Conservation (phyloP, 2,797 vertebrate genomes). For the Astyanax mexicanus region DNA sequence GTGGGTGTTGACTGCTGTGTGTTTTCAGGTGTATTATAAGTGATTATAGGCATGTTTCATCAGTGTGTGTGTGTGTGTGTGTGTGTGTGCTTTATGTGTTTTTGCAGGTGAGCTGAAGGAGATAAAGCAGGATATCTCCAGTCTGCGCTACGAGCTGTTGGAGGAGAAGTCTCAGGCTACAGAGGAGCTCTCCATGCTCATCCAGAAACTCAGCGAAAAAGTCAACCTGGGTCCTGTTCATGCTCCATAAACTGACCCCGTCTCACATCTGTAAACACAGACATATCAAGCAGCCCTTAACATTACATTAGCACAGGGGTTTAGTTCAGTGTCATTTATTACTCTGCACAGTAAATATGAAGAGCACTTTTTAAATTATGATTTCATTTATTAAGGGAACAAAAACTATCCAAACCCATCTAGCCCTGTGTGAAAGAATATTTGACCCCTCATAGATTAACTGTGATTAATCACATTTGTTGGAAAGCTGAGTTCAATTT, state of each 20-base stretch:
- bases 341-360: no score
- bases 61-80: not conserved
- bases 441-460: no score
- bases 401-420: no score
- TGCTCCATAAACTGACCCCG: not conserved
- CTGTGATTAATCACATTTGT: no score
- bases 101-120: slow-evolving; percentile 89
- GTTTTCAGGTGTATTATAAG: not conserved
- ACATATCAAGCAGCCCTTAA: not conserved
- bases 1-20: not conserved
- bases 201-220: slow-evolving; percentile 89
- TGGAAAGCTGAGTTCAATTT: no score
- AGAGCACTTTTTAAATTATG: no score
- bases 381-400: no score
- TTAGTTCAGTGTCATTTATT: not conserved
- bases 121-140: slow-evolving; percentile 92
- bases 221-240: slow-evolving; percentile 72
- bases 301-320: not conserved
- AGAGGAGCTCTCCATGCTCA: slow-evolving; percentile 84
- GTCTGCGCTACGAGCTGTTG: slow-evolving; percentile 88
- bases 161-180: slow-evolving; percentile 90
- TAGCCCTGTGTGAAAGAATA: no score
- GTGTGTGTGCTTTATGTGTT: not conserved
- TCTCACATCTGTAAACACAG: not conserved
- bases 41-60: no score